Evolutionary conservation across 1,140 invertebrate species (phyloP).

Genomic region (Apis cerana): DNA sequence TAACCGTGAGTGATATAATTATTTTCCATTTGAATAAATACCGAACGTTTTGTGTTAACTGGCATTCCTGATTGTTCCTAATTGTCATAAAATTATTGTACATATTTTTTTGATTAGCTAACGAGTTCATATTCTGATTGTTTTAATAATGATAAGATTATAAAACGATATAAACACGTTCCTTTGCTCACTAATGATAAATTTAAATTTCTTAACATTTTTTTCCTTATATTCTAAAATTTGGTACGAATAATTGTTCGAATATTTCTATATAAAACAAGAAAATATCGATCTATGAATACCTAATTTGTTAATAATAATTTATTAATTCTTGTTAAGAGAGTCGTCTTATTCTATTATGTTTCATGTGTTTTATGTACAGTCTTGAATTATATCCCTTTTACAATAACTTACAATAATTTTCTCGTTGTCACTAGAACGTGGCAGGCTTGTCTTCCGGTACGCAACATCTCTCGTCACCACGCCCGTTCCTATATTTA

Average conservation of each 20-base stretch:
- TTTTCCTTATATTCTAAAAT: no score
- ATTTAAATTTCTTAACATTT: no score
- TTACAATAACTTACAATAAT: background rate
- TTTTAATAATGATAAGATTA: no score
- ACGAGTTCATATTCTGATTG: no score
- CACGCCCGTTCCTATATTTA: constrained; percentile 79
- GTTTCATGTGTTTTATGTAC: background rate
- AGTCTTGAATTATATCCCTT: background rate
- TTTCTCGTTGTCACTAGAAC: background rate
- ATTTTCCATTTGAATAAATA: constrained; percentile 9
- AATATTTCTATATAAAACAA: background rate
- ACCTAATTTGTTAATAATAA: no score
- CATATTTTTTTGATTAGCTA: no score
- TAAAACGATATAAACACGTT: no score
- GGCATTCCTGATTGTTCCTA: no score
- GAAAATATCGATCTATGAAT: background rate
- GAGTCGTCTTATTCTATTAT: background rate
- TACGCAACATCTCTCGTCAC: constrained; percentile 86
- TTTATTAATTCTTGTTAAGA: background rate
- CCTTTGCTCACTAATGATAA: no score
- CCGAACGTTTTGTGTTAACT: background rate
- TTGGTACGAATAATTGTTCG: background rate
- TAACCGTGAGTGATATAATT: background rate
- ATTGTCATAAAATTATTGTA: no score
- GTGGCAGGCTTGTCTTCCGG: constrained; percentile 12